Evolutionary conservation across 2,888 invertebrate species (phyloP).

Genomic region (Cantharis nigra): DNA sequence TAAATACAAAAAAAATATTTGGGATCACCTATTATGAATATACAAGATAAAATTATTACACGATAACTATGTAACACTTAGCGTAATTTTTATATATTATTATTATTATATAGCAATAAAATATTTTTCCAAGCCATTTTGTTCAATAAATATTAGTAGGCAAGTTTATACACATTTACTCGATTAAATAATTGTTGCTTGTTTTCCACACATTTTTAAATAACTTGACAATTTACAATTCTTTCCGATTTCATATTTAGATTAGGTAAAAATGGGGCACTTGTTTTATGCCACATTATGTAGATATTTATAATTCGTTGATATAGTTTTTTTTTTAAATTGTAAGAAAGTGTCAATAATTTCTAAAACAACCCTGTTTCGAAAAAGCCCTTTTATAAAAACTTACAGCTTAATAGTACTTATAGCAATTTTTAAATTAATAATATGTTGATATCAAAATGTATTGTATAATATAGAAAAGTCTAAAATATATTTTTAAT

Average conservation of each 20-base stretch:
- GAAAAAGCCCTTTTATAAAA: background rate
- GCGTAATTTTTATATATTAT: slow-evolving; percentile 15
- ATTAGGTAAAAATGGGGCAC: background rate
- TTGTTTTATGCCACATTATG: background rate
- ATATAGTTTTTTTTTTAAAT: background rate
- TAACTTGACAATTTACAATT: slow-evolving; percentile 2
- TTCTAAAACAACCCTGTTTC: background rate
- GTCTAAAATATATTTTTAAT: background rate
- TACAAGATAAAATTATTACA: slow-evolving; percentile 18
- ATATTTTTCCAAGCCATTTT: slow-evolving; percentile 27
- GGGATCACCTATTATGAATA: background rate
- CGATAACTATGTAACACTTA: slow-evolving; percentile 26
- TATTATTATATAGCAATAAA: slow-evolving; percentile 23
- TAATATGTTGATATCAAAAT: background rate
- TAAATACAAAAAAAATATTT: background rate
- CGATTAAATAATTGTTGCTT: slow-evolving; percentile 19
- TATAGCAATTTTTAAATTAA: background rate
- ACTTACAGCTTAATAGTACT: background rate
- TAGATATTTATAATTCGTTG: background rate
- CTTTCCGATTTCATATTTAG: background rate
- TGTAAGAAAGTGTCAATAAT: background rate
- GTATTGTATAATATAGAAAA: background rate
- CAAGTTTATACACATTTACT: slow-evolving; percentile 24
- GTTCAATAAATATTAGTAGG: slow-evolving; percentile 14
- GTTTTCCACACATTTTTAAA: slow-evolving; percentile 6